These are phyloP conservation scores for Gephyroberyx darwinii DNA, from an alignment of 2,797 vertebrate species.

Conservation along the genomic window DNA sequence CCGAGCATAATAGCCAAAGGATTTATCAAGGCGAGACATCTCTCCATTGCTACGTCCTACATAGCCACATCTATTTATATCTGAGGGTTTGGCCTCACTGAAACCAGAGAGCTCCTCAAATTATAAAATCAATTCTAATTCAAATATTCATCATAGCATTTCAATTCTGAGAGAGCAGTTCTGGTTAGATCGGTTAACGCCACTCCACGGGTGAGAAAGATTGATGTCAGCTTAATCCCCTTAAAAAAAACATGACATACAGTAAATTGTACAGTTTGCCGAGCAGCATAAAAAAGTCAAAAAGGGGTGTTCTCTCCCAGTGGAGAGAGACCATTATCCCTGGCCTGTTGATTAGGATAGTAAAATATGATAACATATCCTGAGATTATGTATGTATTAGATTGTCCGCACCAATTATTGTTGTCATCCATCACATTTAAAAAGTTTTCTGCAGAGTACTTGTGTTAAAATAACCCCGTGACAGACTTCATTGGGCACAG, in stretches of 20 bases:
- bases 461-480: neutral
- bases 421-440: constrained; percentile 41
- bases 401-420: constrained; percentile 55
- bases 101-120: constrained; percentile 81
- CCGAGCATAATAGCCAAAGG: constrained; percentile 49
- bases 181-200: constrained; percentile 73
- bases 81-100: constrained; percentile 74
- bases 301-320: constrained; percentile 19
- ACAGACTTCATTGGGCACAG: neutral
- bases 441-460: constrained; percentile 36
- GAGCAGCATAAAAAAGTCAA: constrained; percentile 12
- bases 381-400: constrained; percentile 26
- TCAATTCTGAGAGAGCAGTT: constrained; percentile 76
- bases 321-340: constrained; percentile 33
- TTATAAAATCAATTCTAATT: constrained; percentile 85
- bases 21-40: constrained; percentile 62
- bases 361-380: constrained; percentile 46
- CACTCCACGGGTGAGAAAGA: constrained; percentile 62
- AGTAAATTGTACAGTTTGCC: constrained; percentile 62
- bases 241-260: constrained; percentile 65
- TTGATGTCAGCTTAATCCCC: constrained; percentile 71
- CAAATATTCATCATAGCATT: constrained; percentile 83
- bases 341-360: constrained; percentile 43
- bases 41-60: constrained; percentile 58
- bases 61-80: constrained; percentile 78